Conservation (phyloP, 2,888 invertebrate species). For the Smittia sp. region DNA sequence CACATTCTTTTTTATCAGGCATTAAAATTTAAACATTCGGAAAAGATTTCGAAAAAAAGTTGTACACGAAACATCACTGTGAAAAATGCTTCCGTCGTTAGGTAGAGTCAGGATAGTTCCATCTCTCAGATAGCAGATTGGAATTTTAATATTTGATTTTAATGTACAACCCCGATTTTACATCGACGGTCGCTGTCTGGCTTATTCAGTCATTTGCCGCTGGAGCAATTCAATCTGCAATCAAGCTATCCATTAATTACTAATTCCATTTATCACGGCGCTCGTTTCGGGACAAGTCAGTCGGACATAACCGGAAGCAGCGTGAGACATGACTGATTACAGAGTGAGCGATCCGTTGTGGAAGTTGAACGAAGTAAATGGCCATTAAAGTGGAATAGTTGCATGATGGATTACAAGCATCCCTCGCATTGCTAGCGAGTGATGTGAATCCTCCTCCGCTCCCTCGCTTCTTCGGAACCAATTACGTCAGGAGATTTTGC, state of each 20-base stretch:
- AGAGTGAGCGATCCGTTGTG: neutral
- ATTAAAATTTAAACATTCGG: conserved; percentile 1
- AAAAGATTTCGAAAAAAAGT: neutral
- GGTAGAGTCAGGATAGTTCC: neutral
- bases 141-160: conserved; percentile 23
- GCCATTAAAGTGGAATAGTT: neutral
- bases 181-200: neutral
- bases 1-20: neutral
- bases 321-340: neutral
- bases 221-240: neutral
- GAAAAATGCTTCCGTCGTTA: too few species aligned
- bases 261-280: neutral
- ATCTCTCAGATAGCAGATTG: neutral
- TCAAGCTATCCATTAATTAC: neutral
- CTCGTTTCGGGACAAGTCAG: neutral
- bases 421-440: too few species aligned
- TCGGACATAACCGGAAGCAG: neutral
- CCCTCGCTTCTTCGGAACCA: too few species aligned
- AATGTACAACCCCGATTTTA: neutral
- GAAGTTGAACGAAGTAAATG: neutral
- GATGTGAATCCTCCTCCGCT: too few species aligned
- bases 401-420: neutral
- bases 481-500: too few species aligned
- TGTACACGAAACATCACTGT: too few species aligned
- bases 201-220: neutral